Evolutionary conservation across 2,888 invertebrate genomes (phyloP), one percentile per base, ranked within the genome.

Genomic region (Drosophila atroscutellata): DNA sequence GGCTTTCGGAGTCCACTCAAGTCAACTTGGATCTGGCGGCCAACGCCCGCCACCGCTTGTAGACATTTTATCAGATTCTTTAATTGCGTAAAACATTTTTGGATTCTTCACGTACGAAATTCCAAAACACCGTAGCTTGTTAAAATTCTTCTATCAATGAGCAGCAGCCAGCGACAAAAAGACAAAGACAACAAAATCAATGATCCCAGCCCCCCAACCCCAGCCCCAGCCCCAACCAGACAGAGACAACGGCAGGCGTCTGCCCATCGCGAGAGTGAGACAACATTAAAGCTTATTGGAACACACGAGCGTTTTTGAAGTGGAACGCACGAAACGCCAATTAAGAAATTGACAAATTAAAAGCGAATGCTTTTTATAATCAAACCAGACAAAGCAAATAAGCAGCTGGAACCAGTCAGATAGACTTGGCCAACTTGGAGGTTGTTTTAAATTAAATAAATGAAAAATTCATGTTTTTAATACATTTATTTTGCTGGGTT

Each of bases 341-440:
- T 87, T 87, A 87, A 87, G 86, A 87, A 90, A 87, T 87, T 87
- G 86, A 87, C 86, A 87, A 87, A 87, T 87, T 87, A 87, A 87
- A 90, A 90, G 77, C 80, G 86, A 87, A 87, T 87, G 90, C 84
- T 90, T 90, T 89, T 90, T 90, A 87, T 90, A 87, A 87, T 87
- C 90, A 90, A 87, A 87, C 90, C 86, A 87, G 86, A 87, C 86
- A 87, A 87, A 89, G 80, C 90, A 86, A 87, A 87, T 87, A 87
- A 89, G 89, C 78, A 74, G 51, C 72, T 45, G 72, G 45, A 55
- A 47, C 62, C 62, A 62, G 70, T 62, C 63, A 24, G 47, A 15
- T 45, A 49, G 56, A 24, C 59, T 55, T 32, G 1, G 57, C 54
- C 81, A 84, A 74, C 62, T 75, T 72, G 58, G 51, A 75, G 71